Percentiles rank a stretch among this genome's conserved stretches.
These are phyloP conservation scores for Piliocolobus tephrosceles DNA, from an alignment of 2,113 vertebrate species.

Conservation along the genomic window DNA sequence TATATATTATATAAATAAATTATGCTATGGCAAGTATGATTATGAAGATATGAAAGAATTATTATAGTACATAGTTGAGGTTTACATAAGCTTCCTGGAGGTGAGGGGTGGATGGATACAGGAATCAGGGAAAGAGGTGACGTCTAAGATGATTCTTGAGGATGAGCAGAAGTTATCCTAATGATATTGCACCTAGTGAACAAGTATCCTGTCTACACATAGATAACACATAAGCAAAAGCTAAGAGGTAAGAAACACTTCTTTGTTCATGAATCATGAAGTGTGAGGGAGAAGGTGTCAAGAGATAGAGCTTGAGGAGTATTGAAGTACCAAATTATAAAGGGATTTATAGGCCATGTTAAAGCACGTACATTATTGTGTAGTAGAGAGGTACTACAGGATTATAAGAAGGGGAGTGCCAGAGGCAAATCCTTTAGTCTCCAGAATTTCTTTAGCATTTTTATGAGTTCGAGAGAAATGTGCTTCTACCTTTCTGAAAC, in stretches of 20 bases:
- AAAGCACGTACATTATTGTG: neutral
- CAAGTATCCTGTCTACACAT: too few relatives aligned
- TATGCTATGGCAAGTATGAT: neutral
- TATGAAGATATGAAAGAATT: neutral
- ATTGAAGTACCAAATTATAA: neutral
- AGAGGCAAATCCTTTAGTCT: neutral
- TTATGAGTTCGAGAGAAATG: neutral
- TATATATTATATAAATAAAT: neutral
- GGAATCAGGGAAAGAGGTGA: neutral
- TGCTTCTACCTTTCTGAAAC: neutral
- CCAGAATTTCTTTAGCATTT: neutral
- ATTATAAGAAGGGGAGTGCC: neutral
- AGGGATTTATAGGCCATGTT: neutral
- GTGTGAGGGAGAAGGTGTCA: neutral
- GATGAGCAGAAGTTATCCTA: neutral
- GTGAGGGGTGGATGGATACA: neutral
- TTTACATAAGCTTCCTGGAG: neutral
- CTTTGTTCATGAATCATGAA: neutral
- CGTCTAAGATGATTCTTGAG: neutral
- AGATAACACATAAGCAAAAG: neutral
- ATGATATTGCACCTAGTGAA: neutral
- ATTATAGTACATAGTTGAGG: neutral
- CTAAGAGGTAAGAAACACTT: neutral
- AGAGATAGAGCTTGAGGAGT: neutral
- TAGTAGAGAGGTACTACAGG: neutral